Conservation (phyloP, 2,113 vertebrate genomes). For the Pseudonaja textilis region DNA sequence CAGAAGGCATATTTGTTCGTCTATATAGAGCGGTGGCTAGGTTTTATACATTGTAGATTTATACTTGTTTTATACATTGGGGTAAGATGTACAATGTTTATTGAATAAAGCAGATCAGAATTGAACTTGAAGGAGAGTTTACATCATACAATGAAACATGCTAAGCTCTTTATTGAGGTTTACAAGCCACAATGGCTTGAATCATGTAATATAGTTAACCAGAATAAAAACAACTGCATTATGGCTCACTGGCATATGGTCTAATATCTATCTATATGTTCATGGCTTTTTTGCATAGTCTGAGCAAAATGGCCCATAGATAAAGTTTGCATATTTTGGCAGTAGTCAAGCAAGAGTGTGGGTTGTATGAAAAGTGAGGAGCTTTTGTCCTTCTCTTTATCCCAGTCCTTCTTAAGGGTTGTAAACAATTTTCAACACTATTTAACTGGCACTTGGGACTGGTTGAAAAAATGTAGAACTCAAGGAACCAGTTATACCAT, state of each 20-base stretch:
- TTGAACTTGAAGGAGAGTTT: neutral
- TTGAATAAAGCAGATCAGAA: neutral
- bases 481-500: neutral
- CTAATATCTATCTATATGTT: neutral
- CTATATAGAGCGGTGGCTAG: neutral
- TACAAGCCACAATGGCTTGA: neutral
- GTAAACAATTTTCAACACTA: neutral
- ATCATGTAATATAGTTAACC: neutral
- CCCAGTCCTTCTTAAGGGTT: neutral
- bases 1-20: neutral
- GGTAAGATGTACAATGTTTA: neutral
- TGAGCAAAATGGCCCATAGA: neutral
- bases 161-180: neutral
- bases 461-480: neutral
- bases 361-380: too few species aligned
- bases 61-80: neutral
- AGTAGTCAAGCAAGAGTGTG: neutral
- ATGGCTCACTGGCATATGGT: neutral
- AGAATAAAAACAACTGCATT: neutral
- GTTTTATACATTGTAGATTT: neutral
- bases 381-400: neutral
- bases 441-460: neutral
- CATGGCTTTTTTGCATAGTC: neutral
- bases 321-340: neutral
- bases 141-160: neutral